Evolutionary conservation across 64 coral and sea anemone genomes (phyloP).

Genomic region (Montipora foliosa): DNA sequence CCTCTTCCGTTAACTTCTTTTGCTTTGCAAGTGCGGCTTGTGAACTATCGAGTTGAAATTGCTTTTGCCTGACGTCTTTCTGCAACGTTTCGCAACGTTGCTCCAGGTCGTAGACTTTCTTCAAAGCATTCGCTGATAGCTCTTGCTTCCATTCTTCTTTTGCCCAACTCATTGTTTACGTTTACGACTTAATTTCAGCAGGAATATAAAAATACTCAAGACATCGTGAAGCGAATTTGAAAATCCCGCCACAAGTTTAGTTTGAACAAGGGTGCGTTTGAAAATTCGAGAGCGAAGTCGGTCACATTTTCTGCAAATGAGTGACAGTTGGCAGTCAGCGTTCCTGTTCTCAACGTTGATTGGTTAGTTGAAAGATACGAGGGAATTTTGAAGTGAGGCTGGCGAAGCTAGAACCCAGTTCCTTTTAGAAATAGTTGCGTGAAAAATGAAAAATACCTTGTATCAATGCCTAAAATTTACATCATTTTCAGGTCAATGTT

Average conservation of each 20-base stretch:
- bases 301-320: background rate
- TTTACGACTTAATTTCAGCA: background rate
- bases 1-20: slow-evolving; percentile 84
- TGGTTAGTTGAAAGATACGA: slow-evolving; percentile 11
- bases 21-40: slow-evolving; percentile 91
- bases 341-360: slow-evolving; percentile 8
- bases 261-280: background rate
- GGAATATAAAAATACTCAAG: background rate
- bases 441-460: too few species aligned
- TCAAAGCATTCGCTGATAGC: slow-evolving; percentile 77
- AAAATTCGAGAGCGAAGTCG: too few species aligned
- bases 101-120: slow-evolving; percentile 87
- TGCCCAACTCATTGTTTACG: slow-evolving; percentile 90
- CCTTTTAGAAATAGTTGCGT: background rate
- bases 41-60: slow-evolving; percentile 87
- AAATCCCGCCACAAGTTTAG: slow-evolving; percentile 14
- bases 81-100: slow-evolving; percentile 75
- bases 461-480: too few species aligned
- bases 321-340: slow-evolving; percentile 3
- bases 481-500: too few species aligned
- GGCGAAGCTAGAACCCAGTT: background rate
- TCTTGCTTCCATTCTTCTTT: slow-evolving; percentile 96
- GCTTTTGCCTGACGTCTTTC: slow-evolving; percentile 86
- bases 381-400: slow-evolving; percentile 43
- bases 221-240: background rate